Evolutionary conservation across 2,113 vertebrate species (phyloP).

Genomic region (Thymallus thymallus): DNA sequence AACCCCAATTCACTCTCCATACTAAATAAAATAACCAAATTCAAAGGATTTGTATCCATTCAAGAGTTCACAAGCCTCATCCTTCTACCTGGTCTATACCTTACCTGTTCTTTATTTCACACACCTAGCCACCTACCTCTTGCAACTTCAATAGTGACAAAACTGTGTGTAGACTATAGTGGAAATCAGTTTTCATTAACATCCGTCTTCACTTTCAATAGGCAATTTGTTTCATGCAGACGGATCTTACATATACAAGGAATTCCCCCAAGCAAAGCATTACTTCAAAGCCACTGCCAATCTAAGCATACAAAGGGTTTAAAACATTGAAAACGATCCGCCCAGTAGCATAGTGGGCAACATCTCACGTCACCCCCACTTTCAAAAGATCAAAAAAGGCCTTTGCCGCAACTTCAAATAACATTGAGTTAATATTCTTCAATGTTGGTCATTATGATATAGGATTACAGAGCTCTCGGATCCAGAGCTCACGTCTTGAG

Average conservation of each 20-base stretch:
- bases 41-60: no score
- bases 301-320: constrained; percentile 69
- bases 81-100: no score
- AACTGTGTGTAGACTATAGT: background rate
- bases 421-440: constrained; percentile 67
- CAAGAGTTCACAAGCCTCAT: no score
- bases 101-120: no score
- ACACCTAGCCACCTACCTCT: constrained; percentile 1
- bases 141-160: constrained; percentile 16
- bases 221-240: constrained; percentile 50
- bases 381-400: constrained; percentile 66
- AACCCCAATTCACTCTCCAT: background rate
- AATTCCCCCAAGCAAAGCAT: constrained; percentile 65
- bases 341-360: constrained; percentile 61
- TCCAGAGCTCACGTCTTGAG: constrained; percentile 79
- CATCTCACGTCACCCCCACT: constrained; percentile 53
- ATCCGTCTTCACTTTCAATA: constrained; percentile 23
- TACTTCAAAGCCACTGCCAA: constrained; percentile 71
- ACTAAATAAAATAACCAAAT: background rate
- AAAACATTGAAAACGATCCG: constrained; percentile 66
- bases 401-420: constrained; percentile 75
- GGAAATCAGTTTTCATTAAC: constrained; percentile 28
- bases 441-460: constrained; percentile 67
- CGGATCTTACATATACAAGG: constrained; percentile 59
- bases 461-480: constrained; percentile 69